These are phyloP conservation scores for Tympanoctomys barrerae DNA, from an alignment of 2,797 vertebrate species.

Conservation along the genomic window DNA sequence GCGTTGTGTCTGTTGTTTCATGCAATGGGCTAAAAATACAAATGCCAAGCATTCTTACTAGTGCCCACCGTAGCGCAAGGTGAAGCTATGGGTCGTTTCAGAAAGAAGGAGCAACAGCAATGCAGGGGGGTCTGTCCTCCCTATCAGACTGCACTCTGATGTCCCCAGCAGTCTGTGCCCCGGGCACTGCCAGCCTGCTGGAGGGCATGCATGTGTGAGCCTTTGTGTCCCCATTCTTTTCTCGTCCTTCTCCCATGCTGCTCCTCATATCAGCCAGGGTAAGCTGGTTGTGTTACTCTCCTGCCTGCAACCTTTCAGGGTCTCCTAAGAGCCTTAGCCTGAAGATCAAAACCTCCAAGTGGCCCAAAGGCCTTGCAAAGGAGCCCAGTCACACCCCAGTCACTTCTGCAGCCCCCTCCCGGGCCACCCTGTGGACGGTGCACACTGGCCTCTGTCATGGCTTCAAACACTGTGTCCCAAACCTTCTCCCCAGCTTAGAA, in stretches of 20 bases:
- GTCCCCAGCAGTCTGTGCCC: background rate
- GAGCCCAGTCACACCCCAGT: background rate
- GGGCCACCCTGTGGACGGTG: background rate
- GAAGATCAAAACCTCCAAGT: background rate
- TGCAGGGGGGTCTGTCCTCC: background rate
- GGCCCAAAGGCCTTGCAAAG: background rate
- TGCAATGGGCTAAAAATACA: conserved; percentile 7
- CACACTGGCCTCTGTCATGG: background rate
- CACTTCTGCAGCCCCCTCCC: background rate
- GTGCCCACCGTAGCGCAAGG: background rate
- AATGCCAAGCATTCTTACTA: background rate
- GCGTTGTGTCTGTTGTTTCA: background rate
- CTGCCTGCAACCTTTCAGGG: background rate
- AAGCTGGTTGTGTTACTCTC: background rate
- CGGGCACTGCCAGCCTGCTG: background rate
- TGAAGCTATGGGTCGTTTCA: background rate
- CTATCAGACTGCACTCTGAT: background rate
- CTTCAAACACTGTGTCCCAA: background rate
- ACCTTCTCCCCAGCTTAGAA: background rate
- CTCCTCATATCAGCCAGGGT: background rate
- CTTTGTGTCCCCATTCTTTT: background rate
- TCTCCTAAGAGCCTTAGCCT: background rate
- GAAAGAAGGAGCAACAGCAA: background rate
- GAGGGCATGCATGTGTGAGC: background rate
- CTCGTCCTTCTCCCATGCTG: background rate